Evolutionary conservation across 2,888 invertebrate genomes (phyloP).

Genomic region (Lycophotia porphyrea): DNA sequence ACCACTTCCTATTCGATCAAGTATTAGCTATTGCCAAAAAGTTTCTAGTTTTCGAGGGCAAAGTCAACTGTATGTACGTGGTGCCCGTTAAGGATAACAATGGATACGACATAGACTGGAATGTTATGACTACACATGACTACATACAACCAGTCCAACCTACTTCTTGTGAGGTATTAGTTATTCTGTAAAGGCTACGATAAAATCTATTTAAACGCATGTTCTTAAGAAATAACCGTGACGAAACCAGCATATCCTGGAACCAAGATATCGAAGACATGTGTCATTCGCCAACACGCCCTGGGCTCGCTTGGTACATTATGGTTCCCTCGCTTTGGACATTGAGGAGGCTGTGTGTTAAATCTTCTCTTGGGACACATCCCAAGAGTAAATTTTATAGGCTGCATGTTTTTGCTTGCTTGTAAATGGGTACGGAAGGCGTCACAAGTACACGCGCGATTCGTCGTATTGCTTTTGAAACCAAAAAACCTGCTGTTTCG

Average conservation of each 20-base stretch:
- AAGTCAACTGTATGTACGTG: slow-evolving; percentile 89
- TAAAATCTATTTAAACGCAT: background rate
- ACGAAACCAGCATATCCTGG: background rate
- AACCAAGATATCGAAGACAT: background rate
- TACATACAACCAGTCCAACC: slow-evolving; percentile 80
- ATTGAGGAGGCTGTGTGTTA: background rate
- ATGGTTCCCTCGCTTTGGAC: background rate
- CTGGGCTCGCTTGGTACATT: background rate
- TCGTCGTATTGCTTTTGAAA: background rate
- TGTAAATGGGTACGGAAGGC: background rate
- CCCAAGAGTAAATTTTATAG: background rate
- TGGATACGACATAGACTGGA: slow-evolving; percentile 91
- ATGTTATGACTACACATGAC: slow-evolving; percentile 86
- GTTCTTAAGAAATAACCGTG: background rate
- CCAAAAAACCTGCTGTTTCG: background rate
- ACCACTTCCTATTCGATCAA: slow-evolving; percentile 93
- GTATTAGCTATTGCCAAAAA: slow-evolving; percentile 91
- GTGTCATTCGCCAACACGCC: background rate
- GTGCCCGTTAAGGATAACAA: slow-evolving; percentile 84
- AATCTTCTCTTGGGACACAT: too few species aligned
- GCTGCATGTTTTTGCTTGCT: background rate
- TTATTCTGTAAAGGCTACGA: background rate
- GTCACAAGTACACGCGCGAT: background rate
- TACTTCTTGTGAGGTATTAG: slow-evolving; percentile 85
- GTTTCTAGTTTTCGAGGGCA: slow-evolving; percentile 91